Base-by-base conservation (phyloP, 35 echinoderm and acorn worm genomes). In the Apostichopus californicus region DNA sequence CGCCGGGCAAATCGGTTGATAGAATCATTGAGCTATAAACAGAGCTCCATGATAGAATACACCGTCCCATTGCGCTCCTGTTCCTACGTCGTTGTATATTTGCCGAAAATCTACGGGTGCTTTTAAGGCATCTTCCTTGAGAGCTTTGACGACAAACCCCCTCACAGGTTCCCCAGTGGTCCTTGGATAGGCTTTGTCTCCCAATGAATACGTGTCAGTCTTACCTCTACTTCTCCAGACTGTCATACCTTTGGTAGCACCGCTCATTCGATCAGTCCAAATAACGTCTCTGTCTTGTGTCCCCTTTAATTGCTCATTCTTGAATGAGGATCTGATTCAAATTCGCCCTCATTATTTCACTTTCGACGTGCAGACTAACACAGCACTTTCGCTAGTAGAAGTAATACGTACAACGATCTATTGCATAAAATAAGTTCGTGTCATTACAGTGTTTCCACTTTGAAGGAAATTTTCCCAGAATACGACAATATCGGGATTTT, bases 231-330 rank as follows among this genome's bases (percentile, higher is more conserved):
- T 86, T 14, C 83, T 56, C 83, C 83, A 86, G 6, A 86, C 11
- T 8, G 57, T 5, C 3, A 86, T 56, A 86, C 57, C 83, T 3
- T 14, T 12, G 15, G 1, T 0, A 9, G 83, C 83, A 10, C 83
- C 83, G 57, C 83, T 86, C 15, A 46, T 56, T 23, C 83, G 83
- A 15, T 86, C 83, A 55, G 55, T 86, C 83, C 83, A 86, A 57
- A 86, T 63, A 57, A 57, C 83, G 54, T 86, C 83, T 56, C 1
- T 18, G 14, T 57, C 83, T 12, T 23, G 18, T 15, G 6, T 15
- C 57, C 24, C 24, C 24, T 25, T 25, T 25, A 46, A 46, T 4
- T 46, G 34, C 34, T 46, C 34, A 46, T 46, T 46, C 34, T 46
- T 46, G 34, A 46, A 46, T 46, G 34, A 46, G 34, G 34, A 46